Percentiles rank a stretch among this genome's conserved stretches.
Evolutionary conservation across 1,140 invertebrate species (phyloP).

Genomic region (Apocrypta bakeri): DNA sequence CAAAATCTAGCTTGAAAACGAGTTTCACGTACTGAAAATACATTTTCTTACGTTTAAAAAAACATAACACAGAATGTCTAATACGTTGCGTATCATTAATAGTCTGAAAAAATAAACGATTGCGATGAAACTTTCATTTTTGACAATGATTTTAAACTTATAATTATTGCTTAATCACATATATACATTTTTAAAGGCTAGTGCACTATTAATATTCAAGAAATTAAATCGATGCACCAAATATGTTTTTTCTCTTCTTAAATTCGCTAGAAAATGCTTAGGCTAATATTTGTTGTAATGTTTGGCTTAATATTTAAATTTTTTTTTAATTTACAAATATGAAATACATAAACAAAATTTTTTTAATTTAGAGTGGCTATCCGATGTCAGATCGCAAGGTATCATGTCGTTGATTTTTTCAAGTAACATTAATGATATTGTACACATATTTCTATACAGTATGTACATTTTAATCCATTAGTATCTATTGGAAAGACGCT

Average conservation of each 20-base stretch:
- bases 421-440: neutral
- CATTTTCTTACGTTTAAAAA: too few relatives aligned
- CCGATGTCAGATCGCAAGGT: slow-evolving; percentile 17
- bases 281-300: neutral
- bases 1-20: neutral
- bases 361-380: slow-evolving; percentile 32
- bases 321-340: neutral
- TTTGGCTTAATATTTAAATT: neutral
- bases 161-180: neutral
- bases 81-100: neutral
- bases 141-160: neutral
- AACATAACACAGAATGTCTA: neutral
- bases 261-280: neutral
- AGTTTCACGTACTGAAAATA: too few relatives aligned
- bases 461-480: neutral
- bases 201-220: neutral
- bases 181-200: neutral
- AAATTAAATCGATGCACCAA: neutral
- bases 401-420: neutral
- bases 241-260: neutral
- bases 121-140: neutral
- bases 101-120: neutral
- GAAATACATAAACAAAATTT: slow-evolving; percentile 2
- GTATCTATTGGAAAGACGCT: too few relatives aligned
- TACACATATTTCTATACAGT: neutral